Conservation (phyloP, 2,797 vertebrate genomes). For the Cyprinella venusta region DNA sequence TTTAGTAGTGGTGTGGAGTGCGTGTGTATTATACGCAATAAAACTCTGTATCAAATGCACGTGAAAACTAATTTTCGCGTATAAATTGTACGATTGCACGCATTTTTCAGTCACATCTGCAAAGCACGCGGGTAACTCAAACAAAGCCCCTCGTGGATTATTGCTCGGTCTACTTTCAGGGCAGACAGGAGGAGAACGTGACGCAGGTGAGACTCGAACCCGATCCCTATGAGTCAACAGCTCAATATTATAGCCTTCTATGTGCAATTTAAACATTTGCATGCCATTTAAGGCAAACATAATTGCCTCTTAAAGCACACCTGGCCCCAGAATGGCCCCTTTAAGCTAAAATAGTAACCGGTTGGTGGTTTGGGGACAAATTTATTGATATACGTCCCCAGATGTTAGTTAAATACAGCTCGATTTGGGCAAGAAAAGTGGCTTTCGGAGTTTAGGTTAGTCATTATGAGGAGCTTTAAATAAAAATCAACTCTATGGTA, state of each 20-base stretch:
- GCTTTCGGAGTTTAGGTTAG: background rate
- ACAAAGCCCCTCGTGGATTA: no score
- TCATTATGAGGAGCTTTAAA: constrained; percentile 9
- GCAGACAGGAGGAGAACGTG: no score
- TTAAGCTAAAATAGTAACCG: background rate
- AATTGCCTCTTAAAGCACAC: background rate
- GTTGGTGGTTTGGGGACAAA: background rate
- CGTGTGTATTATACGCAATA: no score
- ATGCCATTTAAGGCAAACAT: background rate
- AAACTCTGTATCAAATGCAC: no score
- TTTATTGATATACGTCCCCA: constrained; percentile 29
- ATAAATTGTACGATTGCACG: no score
- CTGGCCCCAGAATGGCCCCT: background rate
- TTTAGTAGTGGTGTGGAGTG: no score
- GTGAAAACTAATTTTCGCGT: no score
- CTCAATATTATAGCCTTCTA: background rate
- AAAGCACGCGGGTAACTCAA: background rate
- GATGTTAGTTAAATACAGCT: constrained; percentile 1
- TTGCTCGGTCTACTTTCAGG: background rate
- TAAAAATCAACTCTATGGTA: constrained; percentile 22
- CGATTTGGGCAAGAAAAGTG: background rate
- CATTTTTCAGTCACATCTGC: background rate
- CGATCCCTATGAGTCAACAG: background rate
- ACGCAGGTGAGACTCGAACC: background rate
- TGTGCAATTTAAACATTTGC: background rate